A percentile compares a stretch with the other conserved stretches of the same genome.
phyloP scores from a whole-genome alignment of 2,113 vertebrate genomes.

The Typhlomys cinereus region DNA sequence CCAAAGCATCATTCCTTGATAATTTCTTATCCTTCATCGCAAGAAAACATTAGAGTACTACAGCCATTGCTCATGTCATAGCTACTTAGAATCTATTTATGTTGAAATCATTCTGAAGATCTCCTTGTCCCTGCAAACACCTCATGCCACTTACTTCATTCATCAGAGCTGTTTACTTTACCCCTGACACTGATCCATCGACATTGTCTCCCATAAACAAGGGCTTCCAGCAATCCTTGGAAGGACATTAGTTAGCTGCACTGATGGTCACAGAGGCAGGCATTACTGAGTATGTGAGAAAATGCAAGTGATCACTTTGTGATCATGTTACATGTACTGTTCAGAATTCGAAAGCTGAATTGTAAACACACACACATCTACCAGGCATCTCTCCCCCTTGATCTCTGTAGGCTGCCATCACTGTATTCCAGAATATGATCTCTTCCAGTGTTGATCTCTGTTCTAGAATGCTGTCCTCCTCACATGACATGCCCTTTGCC shows the following conservation, averaged over 20 bases:
- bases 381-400: neutral
- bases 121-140: neutral
- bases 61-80: neutral
- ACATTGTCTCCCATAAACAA: neutral
- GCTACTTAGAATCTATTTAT: neutral
- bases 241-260: neutral
- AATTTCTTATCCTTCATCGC: constrained; percentile 19
- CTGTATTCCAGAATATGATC: neutral
- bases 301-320: neutral
- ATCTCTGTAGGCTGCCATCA: neutral
- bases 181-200: neutral
- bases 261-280: neutral
- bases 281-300: constrained; percentile 2
- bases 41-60: constrained; percentile 2
- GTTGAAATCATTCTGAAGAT: constrained; percentile 2
- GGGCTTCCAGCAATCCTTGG: neutral
- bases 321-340: neutral
- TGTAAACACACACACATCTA: neutral
- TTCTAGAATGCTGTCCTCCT: neutral
- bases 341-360: constrained; percentile 26
- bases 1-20: constrained; percentile 15
- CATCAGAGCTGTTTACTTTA: neutral
- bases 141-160: neutral
- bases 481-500: neutral
- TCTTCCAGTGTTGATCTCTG: neutral